phyloP scores from a whole-genome alignment of 2,113 vertebrate genomes.

The Elephantulus edwardii region DNA sequence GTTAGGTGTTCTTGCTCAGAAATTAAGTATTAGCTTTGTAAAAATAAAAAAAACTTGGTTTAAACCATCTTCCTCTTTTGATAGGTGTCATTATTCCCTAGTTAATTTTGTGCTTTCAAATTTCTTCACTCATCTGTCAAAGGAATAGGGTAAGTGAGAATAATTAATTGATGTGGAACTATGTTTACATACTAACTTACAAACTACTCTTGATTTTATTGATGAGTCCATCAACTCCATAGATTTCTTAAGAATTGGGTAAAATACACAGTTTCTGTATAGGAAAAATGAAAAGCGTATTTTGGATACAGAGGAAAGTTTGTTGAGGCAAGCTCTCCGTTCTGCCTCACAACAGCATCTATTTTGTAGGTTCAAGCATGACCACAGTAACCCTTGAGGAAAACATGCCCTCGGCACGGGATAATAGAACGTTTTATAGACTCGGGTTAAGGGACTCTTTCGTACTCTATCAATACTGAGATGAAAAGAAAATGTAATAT shows the following conservation, averaged over 20 bases:
- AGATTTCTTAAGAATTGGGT: not conserved
- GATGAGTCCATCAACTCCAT: not conserved
- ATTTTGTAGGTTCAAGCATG: not conserved
- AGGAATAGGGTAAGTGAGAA: not conserved
- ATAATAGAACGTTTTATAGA: slow-evolving; percentile 37
- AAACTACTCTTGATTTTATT: not conserved
- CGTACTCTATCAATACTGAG: not conserved
- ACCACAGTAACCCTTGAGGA: not conserved
- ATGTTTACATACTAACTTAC: not conserved
- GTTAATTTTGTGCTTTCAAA: not conserved
- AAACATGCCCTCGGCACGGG: not conserved
- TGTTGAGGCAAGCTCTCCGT: not conserved
- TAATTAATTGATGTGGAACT: not conserved
- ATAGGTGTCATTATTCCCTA: not conserved
- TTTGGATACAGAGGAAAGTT: not conserved
- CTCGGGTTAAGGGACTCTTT: not conserved
- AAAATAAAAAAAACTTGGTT: not conserved
- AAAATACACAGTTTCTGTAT: not conserved
- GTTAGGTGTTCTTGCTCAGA: not conserved
- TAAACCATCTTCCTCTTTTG: not conserved
- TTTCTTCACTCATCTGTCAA: not conserved
- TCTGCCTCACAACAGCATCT: not conserved
- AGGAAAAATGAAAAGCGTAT: not conserved
- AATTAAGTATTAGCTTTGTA: not conserved
- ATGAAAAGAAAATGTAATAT: slow-evolving; percentile 52